Conservation (phyloP, 2,113 vertebrate species). For the Potamarius usumacintae region DNA sequence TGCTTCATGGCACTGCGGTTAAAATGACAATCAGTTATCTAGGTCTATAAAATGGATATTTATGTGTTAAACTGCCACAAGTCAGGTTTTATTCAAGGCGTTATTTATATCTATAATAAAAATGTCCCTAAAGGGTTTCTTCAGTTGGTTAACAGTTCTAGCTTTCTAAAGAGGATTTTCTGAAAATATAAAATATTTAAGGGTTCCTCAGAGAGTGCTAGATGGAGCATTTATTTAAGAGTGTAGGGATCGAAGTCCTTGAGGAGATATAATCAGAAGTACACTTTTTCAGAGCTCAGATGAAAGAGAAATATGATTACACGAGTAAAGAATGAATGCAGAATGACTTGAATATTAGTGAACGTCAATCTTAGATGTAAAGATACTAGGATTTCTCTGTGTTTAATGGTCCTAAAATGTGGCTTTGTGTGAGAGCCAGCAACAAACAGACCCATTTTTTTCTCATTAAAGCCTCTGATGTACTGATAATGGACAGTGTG, state of each 20-base stretch:
- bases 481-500: conserved; percentile 31
- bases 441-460: conserved; percentile 44
- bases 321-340: not conserved
- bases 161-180: not conserved
- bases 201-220: not conserved
- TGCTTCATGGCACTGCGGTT: not conserved
- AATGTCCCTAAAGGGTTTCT: not conserved
- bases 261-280: not conserved
- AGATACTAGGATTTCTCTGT: not conserved
- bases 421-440: conserved; percentile 24
- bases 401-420: conserved; percentile 15
- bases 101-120: not conserved
- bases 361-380: not conserved
- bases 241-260: not conserved
- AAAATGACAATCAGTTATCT: not conserved
- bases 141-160: not conserved
- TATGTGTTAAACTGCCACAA: not conserved
- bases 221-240: not conserved
- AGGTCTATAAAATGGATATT: not conserved
- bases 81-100: not conserved
- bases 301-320: not conserved
- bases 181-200: conserved; percentile 3
- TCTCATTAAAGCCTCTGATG: conserved; percentile 17
- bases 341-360: conserved; percentile 9
- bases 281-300: not conserved